Evolutionary conservation across 2,797 vertebrate genomes (phyloP), one percentile per base, ranked within the genome.

Genomic region (Acanthurus tractus): DNA sequence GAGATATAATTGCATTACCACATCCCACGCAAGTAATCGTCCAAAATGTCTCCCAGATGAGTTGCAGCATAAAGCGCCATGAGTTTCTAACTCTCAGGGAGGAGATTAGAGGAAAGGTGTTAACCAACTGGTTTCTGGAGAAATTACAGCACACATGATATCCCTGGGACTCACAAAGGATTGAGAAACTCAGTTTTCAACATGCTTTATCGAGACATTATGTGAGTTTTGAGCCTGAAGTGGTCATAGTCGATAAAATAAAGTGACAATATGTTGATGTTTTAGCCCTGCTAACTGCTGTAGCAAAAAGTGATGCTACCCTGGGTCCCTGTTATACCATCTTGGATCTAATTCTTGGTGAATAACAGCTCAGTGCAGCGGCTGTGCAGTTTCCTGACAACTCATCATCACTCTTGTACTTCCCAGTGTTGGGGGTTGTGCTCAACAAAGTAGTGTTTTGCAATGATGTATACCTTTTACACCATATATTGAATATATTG

Each of bases 1-100:
- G 55, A 78, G 66, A 71, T 64, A 59, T 80, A 86, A 89, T 84
- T 85, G 77, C 63, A 82, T 87, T 81, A 80, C 69, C 42, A 34
- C 70, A 65, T 82, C 81, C 78, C 82, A 85, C 82, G 70, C 88
- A 75, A 80, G 78, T 70, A 79, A 86, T 83, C 25, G 63, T 67
- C 74, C 59, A 23, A 76, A 86, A 84, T 76, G 68, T 72, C 74
- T 86, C 86, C 77, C 86, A 40, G 63, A 83, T 74, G 78, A 83
- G 61, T 48, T 57, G 63, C 69, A 62, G 73, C 67, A 75, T 69
- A 70, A 78, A 49, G 67, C 77, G 54, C 34, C 12, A 3, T 0
- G 10, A 62, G 58, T 56, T 67, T 61, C 54, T 64, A 29, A 50
- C 56, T 70, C 75, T 70, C 56, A 22, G 40, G 38, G 48, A 86